Evolutionary conservation across 1,140 invertebrate species (phyloP).

Genomic region (Drosophila triauraria): DNA sequence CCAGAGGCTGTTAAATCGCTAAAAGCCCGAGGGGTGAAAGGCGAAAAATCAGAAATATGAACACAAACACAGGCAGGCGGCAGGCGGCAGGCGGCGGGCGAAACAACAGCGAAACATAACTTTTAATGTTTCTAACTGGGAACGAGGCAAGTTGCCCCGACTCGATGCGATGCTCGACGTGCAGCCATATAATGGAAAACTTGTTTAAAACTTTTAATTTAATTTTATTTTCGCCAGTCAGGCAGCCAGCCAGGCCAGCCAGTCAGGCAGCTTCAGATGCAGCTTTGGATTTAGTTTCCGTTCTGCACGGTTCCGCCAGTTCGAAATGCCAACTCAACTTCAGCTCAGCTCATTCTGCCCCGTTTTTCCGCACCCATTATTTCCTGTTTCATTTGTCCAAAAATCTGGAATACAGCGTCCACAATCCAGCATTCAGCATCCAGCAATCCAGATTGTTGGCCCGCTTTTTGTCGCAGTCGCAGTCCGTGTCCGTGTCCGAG

Average conservation of each 20-base stretch:
- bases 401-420: conserved; percentile 12
- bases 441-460: conserved; percentile 22
- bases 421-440: conserved; percentile 2
- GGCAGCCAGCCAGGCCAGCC: neutral
- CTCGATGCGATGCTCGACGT: conserved; percentile 30
- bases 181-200: conserved; percentile 75
- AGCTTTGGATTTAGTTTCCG: conserved; percentile 46
- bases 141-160: conserved; percentile 54
- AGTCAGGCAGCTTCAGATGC: conserved; percentile 29
- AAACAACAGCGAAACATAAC: conserved; percentile 48
- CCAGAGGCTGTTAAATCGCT: conserved; percentile 38
- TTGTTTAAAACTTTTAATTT: conserved; percentile 82
- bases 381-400: conserved; percentile 37
- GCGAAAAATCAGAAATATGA: conserved; percentile 61
- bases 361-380: conserved; percentile 26
- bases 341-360: neutral
- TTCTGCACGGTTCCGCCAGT: conserved; percentile 19
- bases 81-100: neutral
- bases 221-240: conserved; percentile 74
- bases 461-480: conserved; percentile 36
- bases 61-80: conserved; percentile 1
- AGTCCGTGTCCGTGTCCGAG: conserved; percentile 47
- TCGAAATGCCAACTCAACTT: conserved; percentile 27
- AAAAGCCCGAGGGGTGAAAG: conserved; percentile 3
- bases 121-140: conserved; percentile 76